These are phyloP conservation scores for Hemibagrus wyckioides DNA, from an alignment of 2,113 vertebrate genomes.

Conservation along the genomic window DNA sequence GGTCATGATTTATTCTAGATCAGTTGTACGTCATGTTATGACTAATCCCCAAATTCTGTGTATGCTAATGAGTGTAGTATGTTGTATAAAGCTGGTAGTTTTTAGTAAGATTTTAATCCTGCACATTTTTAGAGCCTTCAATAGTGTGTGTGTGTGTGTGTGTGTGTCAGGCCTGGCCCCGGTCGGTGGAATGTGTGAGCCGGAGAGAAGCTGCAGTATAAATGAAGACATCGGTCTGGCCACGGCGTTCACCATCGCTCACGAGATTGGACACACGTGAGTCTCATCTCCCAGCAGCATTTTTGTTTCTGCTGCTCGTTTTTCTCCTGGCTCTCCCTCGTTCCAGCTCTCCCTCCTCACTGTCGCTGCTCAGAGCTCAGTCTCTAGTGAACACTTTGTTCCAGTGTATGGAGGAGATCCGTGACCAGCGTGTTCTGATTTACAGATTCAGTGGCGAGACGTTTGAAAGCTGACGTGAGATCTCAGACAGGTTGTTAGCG, in stretches of 20 bases:
- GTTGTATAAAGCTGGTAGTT: background rate
- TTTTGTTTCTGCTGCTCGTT: background rate
- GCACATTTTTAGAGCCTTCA: background rate
- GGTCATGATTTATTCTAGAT: background rate
- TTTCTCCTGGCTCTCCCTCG: background rate
- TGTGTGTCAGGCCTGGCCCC: conserved; percentile 85
- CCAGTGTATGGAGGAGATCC: too few relatives aligned
- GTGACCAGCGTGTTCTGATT: background rate
- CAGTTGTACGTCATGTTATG: background rate
- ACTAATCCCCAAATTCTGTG: conserved; percentile 14
- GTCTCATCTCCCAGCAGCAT: conserved; percentile 49
- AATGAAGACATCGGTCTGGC: conserved; percentile 98
- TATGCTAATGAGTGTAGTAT: background rate
- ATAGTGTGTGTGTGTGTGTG: conserved; percentile 29
- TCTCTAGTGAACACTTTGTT: background rate
- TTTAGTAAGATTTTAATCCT: background rate
- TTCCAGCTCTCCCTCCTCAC: background rate
- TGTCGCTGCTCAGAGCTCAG: background rate
- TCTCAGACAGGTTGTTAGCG: background rate
- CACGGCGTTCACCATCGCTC: conserved; percentile 97
- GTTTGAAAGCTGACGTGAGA: background rate
- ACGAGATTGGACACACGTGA: conserved; percentile 99
- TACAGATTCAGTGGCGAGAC: background rate
- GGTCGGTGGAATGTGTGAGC: conserved; percentile 95
- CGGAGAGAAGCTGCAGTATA: conserved; percentile 96